Conservation (phyloP, 2,888 invertebrate species). For the Empis livida region DNA sequence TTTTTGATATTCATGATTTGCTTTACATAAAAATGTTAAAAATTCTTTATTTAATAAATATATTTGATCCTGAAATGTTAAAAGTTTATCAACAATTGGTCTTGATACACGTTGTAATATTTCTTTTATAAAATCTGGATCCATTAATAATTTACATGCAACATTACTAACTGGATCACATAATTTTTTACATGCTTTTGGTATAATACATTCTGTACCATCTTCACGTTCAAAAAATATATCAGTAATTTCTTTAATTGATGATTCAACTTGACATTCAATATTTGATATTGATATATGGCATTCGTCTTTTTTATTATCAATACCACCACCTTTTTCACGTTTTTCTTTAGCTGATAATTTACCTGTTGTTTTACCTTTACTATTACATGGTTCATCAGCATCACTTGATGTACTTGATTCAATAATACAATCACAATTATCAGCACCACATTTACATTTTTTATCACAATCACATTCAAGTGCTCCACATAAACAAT, state of each 20-base stretch:
- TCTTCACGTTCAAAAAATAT: too few species aligned
- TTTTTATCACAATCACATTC: neutral
- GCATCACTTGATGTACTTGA: neutral
- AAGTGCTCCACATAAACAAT: neutral
- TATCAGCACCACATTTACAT: neutral
- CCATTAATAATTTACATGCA: slow-evolving; percentile 24
- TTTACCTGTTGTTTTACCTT: too few species aligned
- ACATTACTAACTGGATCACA: slow-evolving; percentile 26
- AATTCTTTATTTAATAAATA: slow-evolving; percentile 19
- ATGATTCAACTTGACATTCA: slow-evolving; percentile 21
- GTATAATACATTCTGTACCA: neutral
- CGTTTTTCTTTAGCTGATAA: too few species aligned
- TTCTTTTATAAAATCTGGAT: slow-evolving; percentile 25
- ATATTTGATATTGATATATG: slow-evolving; percentile 16
- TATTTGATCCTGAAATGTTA: slow-evolving; percentile 18
- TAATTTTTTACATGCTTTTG: neutral
- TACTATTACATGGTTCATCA: too few species aligned
- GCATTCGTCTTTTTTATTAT: slow-evolving; percentile 13
- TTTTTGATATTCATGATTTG: slow-evolving; percentile 21
- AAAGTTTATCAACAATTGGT: slow-evolving; percentile 23
- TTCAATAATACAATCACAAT: neutral
- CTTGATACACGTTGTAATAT: slow-evolving; percentile 22
- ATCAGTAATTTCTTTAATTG: slow-evolving; percentile 3
- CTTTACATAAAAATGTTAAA: slow-evolving; percentile 16
- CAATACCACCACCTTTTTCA: too few species aligned